Evolutionary conservation across 2,113 vertebrate genomes (phyloP).

Genomic region (Rhinolophus ferrumequinum): DNA sequence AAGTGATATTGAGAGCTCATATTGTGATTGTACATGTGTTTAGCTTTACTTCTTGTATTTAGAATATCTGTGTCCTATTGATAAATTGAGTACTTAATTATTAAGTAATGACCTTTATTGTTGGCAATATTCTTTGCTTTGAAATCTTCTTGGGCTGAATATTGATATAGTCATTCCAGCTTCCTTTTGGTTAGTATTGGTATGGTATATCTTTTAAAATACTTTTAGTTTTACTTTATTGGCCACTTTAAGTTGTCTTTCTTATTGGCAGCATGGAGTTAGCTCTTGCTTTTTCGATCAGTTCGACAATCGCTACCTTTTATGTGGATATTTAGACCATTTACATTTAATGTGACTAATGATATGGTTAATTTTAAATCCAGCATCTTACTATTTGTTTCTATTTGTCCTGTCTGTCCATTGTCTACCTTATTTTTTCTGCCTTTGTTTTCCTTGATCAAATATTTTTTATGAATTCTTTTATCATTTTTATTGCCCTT

Average conservation of each 20-base stretch:
- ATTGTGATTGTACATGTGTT: not conserved
- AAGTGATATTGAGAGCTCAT: not conserved
- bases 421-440: not conserved
- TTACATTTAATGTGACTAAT: not conserved
- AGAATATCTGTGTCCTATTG: not conserved
- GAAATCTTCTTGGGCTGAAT: not conserved
- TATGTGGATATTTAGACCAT: not conserved
- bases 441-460: not conserved
- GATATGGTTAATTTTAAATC: not conserved
- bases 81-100: not conserved
- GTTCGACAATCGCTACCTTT: not conserved
- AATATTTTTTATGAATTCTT: not conserved
- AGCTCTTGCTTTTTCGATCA: not conserved
- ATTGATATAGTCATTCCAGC: not conserved
- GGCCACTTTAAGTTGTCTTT: not conserved
- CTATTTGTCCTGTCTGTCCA: not conserved
- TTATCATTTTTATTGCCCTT: not conserved
- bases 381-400: not conserved
- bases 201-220: not conserved
- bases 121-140: not conserved
- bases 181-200: not conserved
- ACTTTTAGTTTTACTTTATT: not conserved
- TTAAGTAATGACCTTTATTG: not conserved
- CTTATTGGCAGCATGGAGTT: not conserved
- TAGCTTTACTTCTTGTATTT: not conserved